Evolutionary conservation across 2,797 vertebrate genomes (phyloP).

Genomic region (Emydoidea blandingii): DNA sequence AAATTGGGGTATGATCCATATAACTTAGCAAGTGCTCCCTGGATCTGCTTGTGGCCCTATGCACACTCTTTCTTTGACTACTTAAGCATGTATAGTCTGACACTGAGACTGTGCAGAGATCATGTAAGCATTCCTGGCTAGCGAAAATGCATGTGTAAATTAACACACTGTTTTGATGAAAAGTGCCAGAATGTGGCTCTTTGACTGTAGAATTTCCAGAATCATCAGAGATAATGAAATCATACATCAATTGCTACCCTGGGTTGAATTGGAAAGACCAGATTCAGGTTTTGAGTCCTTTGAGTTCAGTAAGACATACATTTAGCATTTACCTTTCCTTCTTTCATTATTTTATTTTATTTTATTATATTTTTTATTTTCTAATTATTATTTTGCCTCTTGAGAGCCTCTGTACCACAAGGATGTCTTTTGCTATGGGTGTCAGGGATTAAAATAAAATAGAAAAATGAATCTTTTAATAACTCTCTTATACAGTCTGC

Average conservation of each 20-base stretch:
- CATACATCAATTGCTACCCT: accelerated
- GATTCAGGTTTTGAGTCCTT: not conserved
- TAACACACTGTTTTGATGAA: not conserved
- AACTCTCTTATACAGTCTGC: not conserved
- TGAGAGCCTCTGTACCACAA: not conserved
- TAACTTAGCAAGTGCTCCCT: not conserved
- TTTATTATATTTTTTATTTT: not conserved
- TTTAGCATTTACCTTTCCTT: not conserved
- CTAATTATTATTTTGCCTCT: slow-evolving; percentile 14
- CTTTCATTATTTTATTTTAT: not conserved
- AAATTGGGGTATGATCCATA: not conserved
- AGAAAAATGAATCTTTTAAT: slow-evolving; percentile 36
- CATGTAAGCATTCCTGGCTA: not conserved
- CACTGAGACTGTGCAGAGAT: not conserved
- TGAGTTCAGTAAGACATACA: slow-evolving; percentile 27
- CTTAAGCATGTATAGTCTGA: not conserved
- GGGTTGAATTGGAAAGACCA: not conserved
- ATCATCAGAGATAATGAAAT: not conserved
- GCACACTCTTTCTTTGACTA: accelerated
- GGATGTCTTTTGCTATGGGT: slow-evolving; percentile 7
- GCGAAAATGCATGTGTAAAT: not conserved
- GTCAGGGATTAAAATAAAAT: not conserved
- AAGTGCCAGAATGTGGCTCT: not conserved
- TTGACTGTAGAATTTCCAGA: not conserved
- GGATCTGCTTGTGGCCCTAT: not conserved